Conservation (phyloP, 1,140 invertebrate genomes). For the Drosophila insularis region DNA sequence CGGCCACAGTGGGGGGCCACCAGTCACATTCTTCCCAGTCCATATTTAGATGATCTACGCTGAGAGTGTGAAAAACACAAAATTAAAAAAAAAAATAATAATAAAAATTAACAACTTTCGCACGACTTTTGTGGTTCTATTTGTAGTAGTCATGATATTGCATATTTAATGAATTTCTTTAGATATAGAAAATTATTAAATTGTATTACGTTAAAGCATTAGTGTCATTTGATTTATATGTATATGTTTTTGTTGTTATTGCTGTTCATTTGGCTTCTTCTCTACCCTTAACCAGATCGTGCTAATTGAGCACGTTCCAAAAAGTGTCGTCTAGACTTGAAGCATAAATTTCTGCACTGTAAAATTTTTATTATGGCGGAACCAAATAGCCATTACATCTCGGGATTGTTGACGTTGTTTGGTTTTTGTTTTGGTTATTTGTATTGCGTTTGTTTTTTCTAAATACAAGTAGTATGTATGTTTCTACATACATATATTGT, state of each 20-base stretch:
- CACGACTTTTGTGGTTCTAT: conserved; percentile 51
- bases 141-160: too few relatives aligned
- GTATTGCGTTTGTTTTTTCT: background rate
- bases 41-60: conserved; percentile 12
- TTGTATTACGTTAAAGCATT: conserved; percentile 35
- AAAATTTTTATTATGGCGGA: conserved; percentile 74
- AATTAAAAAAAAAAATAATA: conserved; percentile 52
- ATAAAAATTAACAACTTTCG: conserved; percentile 58
- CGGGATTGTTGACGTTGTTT: conserved; percentile 35
- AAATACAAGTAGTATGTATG: conserved; percentile 1
- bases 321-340: conserved; percentile 76
- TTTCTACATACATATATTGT: too few relatives aligned
- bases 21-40: background rate
- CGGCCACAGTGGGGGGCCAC: background rate
- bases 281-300: conserved; percentile 1
- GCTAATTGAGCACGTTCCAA: conserved; percentile 78
- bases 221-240: conserved; percentile 48
- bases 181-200: conserved; percentile 48
- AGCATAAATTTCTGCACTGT: conserved; percentile 76
- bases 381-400: conserved; percentile 56
- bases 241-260: conserved; percentile 40
- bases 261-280: conserved; percentile 24
- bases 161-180: conserved; percentile 29
- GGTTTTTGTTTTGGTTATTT: background rate
- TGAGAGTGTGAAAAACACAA: conserved; percentile 59